Percentiles rank a stretch among this genome's conserved stretches.
phyloP scores from a whole-genome alignment of 2,888 invertebrate genomes.

The Coronaproctus castanopsis region DNA sequence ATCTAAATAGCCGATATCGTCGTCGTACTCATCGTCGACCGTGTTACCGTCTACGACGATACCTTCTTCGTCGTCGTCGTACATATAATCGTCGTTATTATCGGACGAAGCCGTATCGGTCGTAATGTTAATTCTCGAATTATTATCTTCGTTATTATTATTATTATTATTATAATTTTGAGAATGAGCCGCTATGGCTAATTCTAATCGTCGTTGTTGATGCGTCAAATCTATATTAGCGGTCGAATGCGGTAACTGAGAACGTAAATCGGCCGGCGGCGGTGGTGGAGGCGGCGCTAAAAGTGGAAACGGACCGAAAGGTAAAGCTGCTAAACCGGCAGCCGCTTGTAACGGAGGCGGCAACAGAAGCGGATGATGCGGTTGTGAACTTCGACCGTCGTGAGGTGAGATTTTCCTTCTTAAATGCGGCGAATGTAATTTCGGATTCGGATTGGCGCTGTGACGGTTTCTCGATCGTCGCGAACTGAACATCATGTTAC shows the following conservation, averaged over 20 bases:
- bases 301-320: conserved; percentile 58
- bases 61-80: conserved; percentile 47
- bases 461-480: conserved; percentile 86
- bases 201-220: conserved; percentile 30
- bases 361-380: conserved; percentile 50
- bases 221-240: conserved; percentile 43
- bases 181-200: conserved; percentile 25
- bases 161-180: conserved; percentile 27
- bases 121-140: conserved; percentile 38
- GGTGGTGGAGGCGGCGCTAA: conserved; percentile 44
- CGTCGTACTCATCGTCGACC: conserved; percentile 12
- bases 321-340: conserved; percentile 45
- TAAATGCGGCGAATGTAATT: conserved; percentile 85
- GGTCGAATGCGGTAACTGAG: too few relatives aligned
- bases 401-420: conserved; percentile 85
- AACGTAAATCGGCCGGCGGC: conserved; percentile 27
- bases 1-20: too few relatives aligned
- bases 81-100: conserved; percentile 23
- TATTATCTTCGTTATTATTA: conserved; percentile 28
- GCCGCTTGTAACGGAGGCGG: conserved; percentile 51
- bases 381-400: conserved; percentile 73
- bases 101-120: conserved; percentile 27
- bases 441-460: conserved; percentile 95
- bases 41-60: conserved; percentile 53
- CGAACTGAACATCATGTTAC: conserved; percentile 98